These are phyloP conservation scores for Platanista minor DNA, from an alignment of 2,113 vertebrate species.

Conservation along the genomic window DNA sequence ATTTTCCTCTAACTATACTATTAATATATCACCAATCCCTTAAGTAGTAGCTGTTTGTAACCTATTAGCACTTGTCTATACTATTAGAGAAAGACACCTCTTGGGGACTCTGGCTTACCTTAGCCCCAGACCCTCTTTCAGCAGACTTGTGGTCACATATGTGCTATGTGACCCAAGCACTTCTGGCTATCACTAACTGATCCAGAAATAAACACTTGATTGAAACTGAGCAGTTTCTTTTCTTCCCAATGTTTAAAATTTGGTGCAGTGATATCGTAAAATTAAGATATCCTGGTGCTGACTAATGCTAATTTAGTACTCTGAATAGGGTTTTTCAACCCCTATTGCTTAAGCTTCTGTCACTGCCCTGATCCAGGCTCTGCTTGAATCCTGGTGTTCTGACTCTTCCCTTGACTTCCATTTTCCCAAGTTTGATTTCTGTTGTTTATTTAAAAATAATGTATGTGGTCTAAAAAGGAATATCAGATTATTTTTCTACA, in stretches of 20 bases:
- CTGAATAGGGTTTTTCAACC: not conserved
- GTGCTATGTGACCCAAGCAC: accelerated
- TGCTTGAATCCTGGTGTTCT: not conserved
- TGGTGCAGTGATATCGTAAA: not conserved
- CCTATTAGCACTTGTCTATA: not conserved
- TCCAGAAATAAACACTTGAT: not conserved
- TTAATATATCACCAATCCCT: not conserved
- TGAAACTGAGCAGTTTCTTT: not conserved
- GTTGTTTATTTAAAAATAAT: not conserved
- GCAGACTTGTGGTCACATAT: not conserved
- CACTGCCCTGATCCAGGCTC: not conserved
- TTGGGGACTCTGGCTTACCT: accelerated
- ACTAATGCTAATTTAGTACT: not conserved
- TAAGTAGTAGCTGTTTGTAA: not conserved
- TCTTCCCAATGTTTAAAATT: not conserved
- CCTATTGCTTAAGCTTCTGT: not conserved
- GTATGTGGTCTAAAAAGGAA: not conserved
- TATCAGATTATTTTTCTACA: not conserved
- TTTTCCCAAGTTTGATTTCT: not conserved
- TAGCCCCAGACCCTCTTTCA: too few species aligned
- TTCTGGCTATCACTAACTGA: not conserved
- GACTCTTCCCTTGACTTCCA: not conserved
- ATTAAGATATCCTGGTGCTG: not conserved
- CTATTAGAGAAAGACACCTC: not conserved
- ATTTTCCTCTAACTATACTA: not conserved